These are phyloP conservation scores for Platycheirus albimanus DNA, from an alignment of 2,888 invertebrate genomes.

Conservation along the genomic window DNA sequence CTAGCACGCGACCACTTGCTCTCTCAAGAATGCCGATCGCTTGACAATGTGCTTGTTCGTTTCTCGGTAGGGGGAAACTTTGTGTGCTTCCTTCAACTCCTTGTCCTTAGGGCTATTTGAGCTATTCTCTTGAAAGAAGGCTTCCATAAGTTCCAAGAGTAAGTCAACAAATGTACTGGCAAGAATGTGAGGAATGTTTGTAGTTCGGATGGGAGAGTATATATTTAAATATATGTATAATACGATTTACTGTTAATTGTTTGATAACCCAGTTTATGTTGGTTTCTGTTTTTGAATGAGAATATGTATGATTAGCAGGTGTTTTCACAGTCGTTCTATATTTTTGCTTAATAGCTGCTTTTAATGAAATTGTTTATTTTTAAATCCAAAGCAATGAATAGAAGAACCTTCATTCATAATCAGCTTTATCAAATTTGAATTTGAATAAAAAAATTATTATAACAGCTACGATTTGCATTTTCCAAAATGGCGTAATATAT, in stretches of 20 bases:
- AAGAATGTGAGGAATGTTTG: conserved; percentile 63
- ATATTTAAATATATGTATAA: neutral
- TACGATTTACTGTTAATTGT: conserved; percentile 62
- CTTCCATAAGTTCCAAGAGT: conserved; percentile 9
- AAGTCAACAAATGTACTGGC: conserved; percentile 48
- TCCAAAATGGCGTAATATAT: too few species aligned
- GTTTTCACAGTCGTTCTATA: neutral
- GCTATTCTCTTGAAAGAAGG: conserved; percentile 46
- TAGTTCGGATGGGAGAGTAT: conserved; percentile 36
- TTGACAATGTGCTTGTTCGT: conserved; percentile 59
- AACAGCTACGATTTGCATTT: too few species aligned
- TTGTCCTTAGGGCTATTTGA: conserved; percentile 35
- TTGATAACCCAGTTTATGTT: conserved; percentile 59
- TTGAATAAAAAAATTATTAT: too few species aligned
- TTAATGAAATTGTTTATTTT: too few species aligned
- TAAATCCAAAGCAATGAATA: too few species aligned
- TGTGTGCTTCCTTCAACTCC: neutral
- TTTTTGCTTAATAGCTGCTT: neutral
- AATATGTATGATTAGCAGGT: neutral
- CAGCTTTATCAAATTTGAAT: too few species aligned
- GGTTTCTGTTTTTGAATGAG: neutral
- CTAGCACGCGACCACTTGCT: conserved; percentile 68
- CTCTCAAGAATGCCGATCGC: conserved; percentile 63
- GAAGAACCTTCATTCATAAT: too few species aligned
- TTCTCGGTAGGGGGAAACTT: neutral